Conservation (phyloP, 2,888 invertebrate species). For the Onthophagus sagittarius region DNA sequence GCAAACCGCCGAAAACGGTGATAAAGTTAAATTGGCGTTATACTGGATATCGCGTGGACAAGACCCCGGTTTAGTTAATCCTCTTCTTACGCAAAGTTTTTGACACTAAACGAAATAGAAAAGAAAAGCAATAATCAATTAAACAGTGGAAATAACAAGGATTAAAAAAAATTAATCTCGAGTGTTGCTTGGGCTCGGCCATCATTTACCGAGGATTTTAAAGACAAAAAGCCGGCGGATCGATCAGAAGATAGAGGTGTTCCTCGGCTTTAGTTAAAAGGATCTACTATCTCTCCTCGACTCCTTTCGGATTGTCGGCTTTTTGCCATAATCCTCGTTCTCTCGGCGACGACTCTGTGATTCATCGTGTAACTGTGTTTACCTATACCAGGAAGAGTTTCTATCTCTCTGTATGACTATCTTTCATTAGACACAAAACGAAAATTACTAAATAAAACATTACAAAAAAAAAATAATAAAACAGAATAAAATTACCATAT, state of each 20-base stretch:
- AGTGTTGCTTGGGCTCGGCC: neutral
- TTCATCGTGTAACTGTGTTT: neutral
- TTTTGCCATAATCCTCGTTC: neutral
- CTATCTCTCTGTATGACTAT: neutral
- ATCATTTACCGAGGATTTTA: neutral
- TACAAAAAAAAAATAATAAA: neutral
- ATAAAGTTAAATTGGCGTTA: slow-evolving; percentile 35
- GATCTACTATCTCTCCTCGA: neutral
- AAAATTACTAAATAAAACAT: neutral
- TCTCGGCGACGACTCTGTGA: neutral
- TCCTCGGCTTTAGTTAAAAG: neutral
- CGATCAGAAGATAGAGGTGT: neutral
- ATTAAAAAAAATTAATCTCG: neutral
- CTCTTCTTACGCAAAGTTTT: slow-evolving; percentile 54
- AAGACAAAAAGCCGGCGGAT: neutral
- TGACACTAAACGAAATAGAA: slow-evolving; percentile 53
- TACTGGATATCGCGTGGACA: slow-evolving; percentile 42
- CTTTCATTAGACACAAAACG: neutral
- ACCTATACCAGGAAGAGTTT: neutral
- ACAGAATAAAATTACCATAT: slow-evolving; percentile 27
- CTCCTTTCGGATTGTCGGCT: neutral
- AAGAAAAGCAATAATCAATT: neutral
- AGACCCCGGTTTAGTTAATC: slow-evolving; percentile 49
- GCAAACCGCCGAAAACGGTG: slow-evolving; percentile 59
- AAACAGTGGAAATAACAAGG: neutral